Evolutionary conservation across 2,113 vertebrate species (phyloP).

Genomic region (Camelus dromedarius): DNA sequence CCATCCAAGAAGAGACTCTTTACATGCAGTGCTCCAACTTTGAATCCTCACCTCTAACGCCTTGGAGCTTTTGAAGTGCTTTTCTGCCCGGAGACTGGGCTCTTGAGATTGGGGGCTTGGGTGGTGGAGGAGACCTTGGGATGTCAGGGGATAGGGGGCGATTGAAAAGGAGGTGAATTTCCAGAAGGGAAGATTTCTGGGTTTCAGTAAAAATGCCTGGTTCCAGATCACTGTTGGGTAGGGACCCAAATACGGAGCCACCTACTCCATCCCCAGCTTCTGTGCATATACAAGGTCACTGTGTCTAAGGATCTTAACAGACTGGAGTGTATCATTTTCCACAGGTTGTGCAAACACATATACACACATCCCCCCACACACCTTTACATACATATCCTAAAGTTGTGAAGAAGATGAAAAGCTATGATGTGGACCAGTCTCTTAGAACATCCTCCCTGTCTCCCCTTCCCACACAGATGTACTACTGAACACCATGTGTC

Average conservation of each 20-base stretch:
- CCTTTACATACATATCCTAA: background rate
- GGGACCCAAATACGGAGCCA: background rate
- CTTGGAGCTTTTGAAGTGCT: background rate
- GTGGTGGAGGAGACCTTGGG: background rate
- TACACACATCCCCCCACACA: background rate
- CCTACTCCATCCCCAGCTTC: background rate
- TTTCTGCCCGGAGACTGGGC: background rate
- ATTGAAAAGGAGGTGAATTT: background rate
- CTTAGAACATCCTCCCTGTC: accelerated
- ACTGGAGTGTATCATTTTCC: background rate
- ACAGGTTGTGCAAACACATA: background rate
- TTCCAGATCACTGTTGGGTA: background rate
- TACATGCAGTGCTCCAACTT: background rate
- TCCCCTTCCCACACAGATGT: accelerated
- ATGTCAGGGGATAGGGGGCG: no score
- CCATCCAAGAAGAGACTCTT: background rate
- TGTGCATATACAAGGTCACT: background rate
- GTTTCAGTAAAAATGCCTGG: background rate
- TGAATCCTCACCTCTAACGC: background rate
- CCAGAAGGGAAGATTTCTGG: background rate
- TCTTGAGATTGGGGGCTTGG: background rate
- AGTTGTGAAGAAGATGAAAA: background rate
- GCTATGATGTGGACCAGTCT: accelerated
- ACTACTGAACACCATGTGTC: background rate
- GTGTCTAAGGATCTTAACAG: background rate